Evolutionary conservation across 2,113 vertebrate species (phyloP).

Genomic region (Probosciger aterrimus): DNA sequence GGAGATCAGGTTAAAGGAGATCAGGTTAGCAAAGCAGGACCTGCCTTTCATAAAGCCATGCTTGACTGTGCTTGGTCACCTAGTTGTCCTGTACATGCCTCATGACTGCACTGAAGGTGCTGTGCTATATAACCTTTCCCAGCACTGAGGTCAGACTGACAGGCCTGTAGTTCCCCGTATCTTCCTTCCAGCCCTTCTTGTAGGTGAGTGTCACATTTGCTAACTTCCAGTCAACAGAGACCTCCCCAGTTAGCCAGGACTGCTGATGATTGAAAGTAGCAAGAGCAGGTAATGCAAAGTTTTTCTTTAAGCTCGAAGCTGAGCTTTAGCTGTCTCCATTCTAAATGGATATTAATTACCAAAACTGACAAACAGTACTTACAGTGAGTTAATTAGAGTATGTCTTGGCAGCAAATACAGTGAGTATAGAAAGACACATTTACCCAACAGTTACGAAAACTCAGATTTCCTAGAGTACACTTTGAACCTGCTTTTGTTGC

Average conservation of each 20-base stretch:
- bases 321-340: conserved; percentile 15
- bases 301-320: conserved; percentile 4
- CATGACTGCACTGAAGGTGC: not conserved
- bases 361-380: conserved; percentile 27
- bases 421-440: conserved; percentile 23
- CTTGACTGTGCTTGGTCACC: not conserved
- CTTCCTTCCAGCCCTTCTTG: not conserved
- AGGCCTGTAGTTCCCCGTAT: not conserved
- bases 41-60: not conserved
- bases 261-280: not conserved
- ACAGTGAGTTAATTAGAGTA: conserved; percentile 33
- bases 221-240: not conserved
- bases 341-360: conserved; percentile 19
- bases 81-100: not conserved
- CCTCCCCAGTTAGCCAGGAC: not conserved
- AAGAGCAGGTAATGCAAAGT: not conserved
- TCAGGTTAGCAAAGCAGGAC: not conserved
- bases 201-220: not conserved
- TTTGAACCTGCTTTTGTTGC: conserved; percentile 27
- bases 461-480: not conserved
- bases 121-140: not conserved
- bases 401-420: conserved; percentile 12
- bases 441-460: conserved; percentile 12
- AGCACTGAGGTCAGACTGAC: too few relatives aligned
- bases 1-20: not conserved